Percentiles rank a stretch among this genome's conserved stretches.
These are phyloP conservation scores for Drosophila guanche DNA, from an alignment of 1,140 invertebrate species.

Conservation along the genomic window DNA sequence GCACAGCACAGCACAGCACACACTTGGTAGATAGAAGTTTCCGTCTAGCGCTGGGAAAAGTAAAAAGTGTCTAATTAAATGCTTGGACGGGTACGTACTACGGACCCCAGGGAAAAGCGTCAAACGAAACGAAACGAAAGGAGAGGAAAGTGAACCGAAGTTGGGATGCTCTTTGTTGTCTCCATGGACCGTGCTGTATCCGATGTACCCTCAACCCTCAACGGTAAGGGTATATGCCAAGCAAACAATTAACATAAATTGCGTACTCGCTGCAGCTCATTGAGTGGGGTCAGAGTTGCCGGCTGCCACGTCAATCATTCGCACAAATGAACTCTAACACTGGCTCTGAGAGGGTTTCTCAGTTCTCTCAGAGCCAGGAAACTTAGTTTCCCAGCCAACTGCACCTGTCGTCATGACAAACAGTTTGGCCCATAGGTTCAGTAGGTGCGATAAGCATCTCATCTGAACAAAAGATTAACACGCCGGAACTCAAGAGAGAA, in stretches of 20 bases:
- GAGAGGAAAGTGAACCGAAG: too few species aligned
- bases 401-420: conserved; percentile 64
- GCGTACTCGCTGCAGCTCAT: conserved; percentile 60
- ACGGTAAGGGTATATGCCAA: conserved; percentile 8
- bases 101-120: conserved; percentile 24
- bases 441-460: conserved; percentile 67
- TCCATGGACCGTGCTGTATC: background rate
- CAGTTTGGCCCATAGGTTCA: conserved; percentile 22
- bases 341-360: conserved; percentile 31
- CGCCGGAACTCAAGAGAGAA: conserved; percentile 46
- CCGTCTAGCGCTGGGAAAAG: conserved; percentile 51
- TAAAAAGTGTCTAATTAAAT: conserved; percentile 72
- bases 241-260: conserved; percentile 72
- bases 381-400: conserved; percentile 23
- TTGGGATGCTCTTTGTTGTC: background rate
- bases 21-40: conserved; percentile 15
- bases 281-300: conserved; percentile 48
- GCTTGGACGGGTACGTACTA: conserved; percentile 12
- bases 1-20: too few species aligned
- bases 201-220: conserved; percentile 2
- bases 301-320: conserved; percentile 70
- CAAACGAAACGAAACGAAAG: conserved; percentile 11
- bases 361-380: conserved; percentile 30
- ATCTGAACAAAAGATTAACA: conserved; percentile 68
- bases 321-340: conserved; percentile 63